Base-by-base conservation (phyloP, 92 coral and sea anemone genomes). In the Palythoa grandis region DNA sequence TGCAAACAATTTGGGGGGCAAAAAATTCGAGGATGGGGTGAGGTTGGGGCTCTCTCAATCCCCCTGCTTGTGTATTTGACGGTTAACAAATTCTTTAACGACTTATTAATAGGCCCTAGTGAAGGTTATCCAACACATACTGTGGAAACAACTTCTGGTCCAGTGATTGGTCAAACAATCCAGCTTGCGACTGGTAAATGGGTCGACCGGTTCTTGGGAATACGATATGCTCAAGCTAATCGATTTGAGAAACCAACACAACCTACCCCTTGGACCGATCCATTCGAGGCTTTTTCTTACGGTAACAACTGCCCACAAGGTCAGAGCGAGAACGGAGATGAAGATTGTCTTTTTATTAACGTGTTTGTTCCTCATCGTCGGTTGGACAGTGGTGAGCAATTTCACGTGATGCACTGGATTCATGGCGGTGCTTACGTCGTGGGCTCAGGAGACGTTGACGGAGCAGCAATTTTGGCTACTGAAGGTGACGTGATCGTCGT, bases 391-490 rank as follows among this genome's bases (percentile, higher is more conserved):
- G 79, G 61, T 15, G 79, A 74, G 17, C 61, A 7, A 5, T 74
- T 74, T 23, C 19, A 12, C 8, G 79, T 74, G 15, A 74, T 74
- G 79, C 79, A 74, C 19, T 74, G 79, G 79, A 74, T 50, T 74
- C 79, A 74, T 39, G 79, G 79, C 16, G 79, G 79, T 1, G 3
- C 37, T 11, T 74, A 74, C 23, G 16, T 17, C 11, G 19, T 60
- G 5, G 16, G 47, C 52, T 50, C 61, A 1, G 79, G 79, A 4
- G 79, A 74, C 47, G 37, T n/a, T 9, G 79, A 40, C 15, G 79
- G 79, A 15, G 79, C 79, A 74, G 79, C 40, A 57, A 57, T 74
- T 1, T n/a, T 74, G 63, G 35, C 35, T 29, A 29, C 35, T 29
- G 35, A 29, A 29, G 35, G 35, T 29, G 35, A 29, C 1, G 35